These are phyloP conservation scores for Pachymerium ferrugineum DNA, from an alignment of 2,888 invertebrate species.

Conservation along the genomic window DNA sequence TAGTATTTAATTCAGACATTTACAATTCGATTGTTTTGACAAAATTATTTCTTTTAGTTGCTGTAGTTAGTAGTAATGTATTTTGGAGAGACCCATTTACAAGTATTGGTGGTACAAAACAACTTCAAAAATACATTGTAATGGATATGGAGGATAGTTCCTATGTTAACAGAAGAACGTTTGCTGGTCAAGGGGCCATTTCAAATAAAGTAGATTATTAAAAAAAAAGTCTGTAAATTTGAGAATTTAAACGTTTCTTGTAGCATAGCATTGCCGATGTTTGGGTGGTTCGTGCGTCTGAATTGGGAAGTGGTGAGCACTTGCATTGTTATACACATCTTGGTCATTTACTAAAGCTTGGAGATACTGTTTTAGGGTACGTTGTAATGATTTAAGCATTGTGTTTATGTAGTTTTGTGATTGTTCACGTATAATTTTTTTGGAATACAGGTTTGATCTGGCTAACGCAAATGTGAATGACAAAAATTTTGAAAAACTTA, in stretches of 20 bases:
- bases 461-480: conserved; percentile 89
- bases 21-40: not conserved
- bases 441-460: conserved; percentile 68
- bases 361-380: conserved; percentile 88
- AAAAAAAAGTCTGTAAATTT: not conserved
- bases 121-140: conserved; percentile 83
- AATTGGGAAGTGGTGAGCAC: conserved; percentile 74
- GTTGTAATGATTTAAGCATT: not conserved
- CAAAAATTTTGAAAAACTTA: conserved; percentile 74
- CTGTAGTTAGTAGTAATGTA: conserved; percentile 69
- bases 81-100: conserved; percentile 86
- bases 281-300: conserved; percentile 84
- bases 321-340: conserved; percentile 84
- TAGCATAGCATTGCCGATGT: conserved; percentile 83
- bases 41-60: conserved; percentile 55
- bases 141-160: conserved; percentile 84
- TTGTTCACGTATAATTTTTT: not conserved
- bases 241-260: conserved; percentile 17
- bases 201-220: conserved; percentile 60
- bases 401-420: not conserved
- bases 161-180: conserved; percentile 66
- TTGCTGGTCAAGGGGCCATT: conserved; percentile 81
- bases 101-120: conserved; percentile 82
- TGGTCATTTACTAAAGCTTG: conserved; percentile 85
- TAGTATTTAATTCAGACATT: conserved; percentile 37